phyloP scores from a whole-genome alignment of 2,113 vertebrate genomes.

The Chloropsis cyanopogon region DNA sequence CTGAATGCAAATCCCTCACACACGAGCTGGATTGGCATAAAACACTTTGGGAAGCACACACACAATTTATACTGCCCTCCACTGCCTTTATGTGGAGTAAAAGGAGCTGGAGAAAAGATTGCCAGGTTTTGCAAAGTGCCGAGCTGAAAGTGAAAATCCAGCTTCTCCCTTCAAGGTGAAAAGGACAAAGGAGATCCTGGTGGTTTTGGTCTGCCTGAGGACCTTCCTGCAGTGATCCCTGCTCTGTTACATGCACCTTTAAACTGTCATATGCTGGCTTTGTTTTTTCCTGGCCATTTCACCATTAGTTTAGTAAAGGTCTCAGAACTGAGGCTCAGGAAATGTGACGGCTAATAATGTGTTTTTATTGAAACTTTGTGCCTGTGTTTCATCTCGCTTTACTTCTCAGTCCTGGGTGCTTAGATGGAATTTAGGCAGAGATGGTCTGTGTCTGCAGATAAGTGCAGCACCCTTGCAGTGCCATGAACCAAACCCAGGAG shows the following conservation, averaged over 20 bases:
- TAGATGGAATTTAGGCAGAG: not conserved
- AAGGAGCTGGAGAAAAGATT: conserved; percentile 11
- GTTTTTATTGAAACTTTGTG: not conserved
- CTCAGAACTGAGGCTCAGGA: not conserved
- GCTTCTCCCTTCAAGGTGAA: conserved; percentile 47
- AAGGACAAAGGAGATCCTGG: conserved; percentile 8
- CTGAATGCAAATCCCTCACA: conserved; percentile 38
- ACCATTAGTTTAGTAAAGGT: not conserved
- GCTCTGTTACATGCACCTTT: not conserved
- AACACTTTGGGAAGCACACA: not conserved
- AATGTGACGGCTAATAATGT: not conserved
- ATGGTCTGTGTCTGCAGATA: not conserved
- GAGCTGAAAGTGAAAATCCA: conserved; percentile 2
- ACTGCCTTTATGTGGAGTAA: not conserved
- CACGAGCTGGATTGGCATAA: not conserved
- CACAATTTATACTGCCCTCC: conserved; percentile 14
- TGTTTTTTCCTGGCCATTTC: not conserved
- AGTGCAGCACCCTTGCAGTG: not conserved
- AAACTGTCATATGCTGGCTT: not conserved
- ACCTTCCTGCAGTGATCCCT: not conserved
- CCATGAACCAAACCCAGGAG: not conserved
- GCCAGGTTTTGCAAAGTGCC: conserved; percentile 17
- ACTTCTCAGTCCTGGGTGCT: not conserved
- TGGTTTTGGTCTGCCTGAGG: not conserved
- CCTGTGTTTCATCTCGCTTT: not conserved